These are phyloP conservation scores for Diceros bicornis DNA, from an alignment of 2,797 vertebrate genomes.

Conservation along the genomic window DNA sequence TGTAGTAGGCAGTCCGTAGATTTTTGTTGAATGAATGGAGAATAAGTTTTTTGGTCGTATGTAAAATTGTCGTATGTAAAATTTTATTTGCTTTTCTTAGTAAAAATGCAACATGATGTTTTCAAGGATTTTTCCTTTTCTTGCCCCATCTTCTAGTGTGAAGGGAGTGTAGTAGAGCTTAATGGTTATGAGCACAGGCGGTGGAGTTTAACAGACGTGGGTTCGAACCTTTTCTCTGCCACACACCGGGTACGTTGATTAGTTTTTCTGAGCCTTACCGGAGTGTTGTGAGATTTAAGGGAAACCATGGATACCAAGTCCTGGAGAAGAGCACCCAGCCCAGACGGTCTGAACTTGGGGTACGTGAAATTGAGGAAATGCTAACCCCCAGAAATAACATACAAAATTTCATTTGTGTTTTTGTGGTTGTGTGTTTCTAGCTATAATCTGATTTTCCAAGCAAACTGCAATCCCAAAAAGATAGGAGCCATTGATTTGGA, in stretches of 20 bases:
- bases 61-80: background rate
- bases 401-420: background rate
- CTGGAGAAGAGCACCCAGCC: background rate
- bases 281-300: background rate
- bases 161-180: background rate
- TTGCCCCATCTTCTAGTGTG: background rate
- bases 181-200: background rate
- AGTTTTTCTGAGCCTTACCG: background rate
- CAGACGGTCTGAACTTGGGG: background rate
- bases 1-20: background rate
- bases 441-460: conserved; percentile 55
- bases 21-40: conserved; percentile 46
- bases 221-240: background rate
- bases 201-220: background rate
- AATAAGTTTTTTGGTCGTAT: background rate
- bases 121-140: conserved; percentile 36
- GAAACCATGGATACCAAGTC: background rate
- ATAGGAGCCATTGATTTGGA: background rate
- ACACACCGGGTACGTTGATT: background rate
- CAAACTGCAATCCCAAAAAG: background rate
- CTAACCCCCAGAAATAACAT: background rate
- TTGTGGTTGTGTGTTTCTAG: background rate
- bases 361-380: background rate
- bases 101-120: background rate
- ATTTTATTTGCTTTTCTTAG: background rate